phyloP scores from a whole-genome alignment of 2,797 vertebrate genomes.

The Pseudomugil gertrudae region DNA sequence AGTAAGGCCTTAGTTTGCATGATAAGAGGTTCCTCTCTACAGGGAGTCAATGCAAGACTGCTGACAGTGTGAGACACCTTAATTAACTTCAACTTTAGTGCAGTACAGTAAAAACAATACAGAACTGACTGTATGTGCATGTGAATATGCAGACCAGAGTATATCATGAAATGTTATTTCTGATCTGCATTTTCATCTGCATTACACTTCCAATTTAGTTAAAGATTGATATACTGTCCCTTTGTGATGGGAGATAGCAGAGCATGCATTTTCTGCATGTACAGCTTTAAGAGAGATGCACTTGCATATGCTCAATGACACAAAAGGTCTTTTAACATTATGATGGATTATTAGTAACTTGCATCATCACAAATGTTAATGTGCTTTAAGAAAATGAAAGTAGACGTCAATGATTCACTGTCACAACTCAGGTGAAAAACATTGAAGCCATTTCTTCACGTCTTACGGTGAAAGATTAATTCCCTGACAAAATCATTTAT shows the following conservation, averaged over 20 bases:
- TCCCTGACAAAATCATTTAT: neutral
- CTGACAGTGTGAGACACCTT: slow-evolving; percentile 8
- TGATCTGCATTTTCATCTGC: neutral
- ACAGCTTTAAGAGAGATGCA: too few relatives aligned
- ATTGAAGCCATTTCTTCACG: neutral
- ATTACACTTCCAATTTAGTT: neutral
- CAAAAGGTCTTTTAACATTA: neutral
- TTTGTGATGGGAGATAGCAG: neutral
- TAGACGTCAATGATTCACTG: neutral
- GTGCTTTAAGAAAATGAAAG: neutral
- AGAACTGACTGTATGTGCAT: neutral
- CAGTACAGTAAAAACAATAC: neutral
- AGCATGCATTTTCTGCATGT: too few relatives aligned
- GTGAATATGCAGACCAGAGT: neutral
- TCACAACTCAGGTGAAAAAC: neutral
- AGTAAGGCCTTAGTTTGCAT: slow-evolving; percentile 12
- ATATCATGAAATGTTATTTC: neutral
- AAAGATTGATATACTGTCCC: neutral
- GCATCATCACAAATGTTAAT: neutral
- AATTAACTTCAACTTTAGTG: neutral
- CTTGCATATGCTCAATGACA: neutral
- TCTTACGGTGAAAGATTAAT: slow-evolving; percentile 2
- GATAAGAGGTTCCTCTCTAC: neutral
- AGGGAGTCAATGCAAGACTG: slow-evolving; percentile 8
- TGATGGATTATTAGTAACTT: neutral